phyloP scores from a whole-genome alignment of 2,888 invertebrate genomes.

The Drosophila kuntzei region DNA sequence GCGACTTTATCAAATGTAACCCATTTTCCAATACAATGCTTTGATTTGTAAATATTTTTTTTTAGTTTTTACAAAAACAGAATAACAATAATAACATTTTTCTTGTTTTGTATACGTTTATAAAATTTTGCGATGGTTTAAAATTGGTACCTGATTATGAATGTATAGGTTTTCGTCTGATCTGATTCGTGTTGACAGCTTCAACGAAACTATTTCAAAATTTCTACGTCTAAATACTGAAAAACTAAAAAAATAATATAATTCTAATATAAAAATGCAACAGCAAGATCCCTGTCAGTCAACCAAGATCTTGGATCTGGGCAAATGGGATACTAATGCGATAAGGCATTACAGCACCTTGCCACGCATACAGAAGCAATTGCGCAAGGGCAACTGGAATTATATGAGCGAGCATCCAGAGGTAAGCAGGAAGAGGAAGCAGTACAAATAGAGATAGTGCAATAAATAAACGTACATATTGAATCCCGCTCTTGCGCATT shows the following conservation, averaged over 20 bases:
- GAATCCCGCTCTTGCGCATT: neutral
- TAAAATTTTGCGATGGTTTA: neutral
- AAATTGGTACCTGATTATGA: neutral
- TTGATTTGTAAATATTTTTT: too few species aligned
- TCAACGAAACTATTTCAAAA: conserved; percentile 8
- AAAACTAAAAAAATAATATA: neutral
- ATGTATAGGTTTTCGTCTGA: neutral
- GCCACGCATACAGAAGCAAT: conserved; percentile 58
- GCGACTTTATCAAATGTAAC: too few species aligned
- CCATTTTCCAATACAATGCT: too few species aligned
- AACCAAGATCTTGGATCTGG: conserved; percentile 58
- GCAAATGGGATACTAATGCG: conserved; percentile 60
- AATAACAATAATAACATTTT: too few species aligned
- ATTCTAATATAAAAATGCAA: conserved; percentile 18
- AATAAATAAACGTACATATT: neutral
- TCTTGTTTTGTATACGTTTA: neutral
- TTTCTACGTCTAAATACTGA: neutral
- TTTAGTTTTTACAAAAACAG: too few species aligned
- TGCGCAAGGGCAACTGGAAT: conserved; percentile 61
- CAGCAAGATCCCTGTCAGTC: neutral
- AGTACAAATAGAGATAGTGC: neutral
- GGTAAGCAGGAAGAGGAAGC: conserved; percentile 27
- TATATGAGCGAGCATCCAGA: conserved; percentile 69
- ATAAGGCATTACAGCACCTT: conserved; percentile 58
- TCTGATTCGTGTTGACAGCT: neutral